Conservation (phyloP, 1,140 invertebrate species). For the Venustaconcha ellipsiformis region DNA sequence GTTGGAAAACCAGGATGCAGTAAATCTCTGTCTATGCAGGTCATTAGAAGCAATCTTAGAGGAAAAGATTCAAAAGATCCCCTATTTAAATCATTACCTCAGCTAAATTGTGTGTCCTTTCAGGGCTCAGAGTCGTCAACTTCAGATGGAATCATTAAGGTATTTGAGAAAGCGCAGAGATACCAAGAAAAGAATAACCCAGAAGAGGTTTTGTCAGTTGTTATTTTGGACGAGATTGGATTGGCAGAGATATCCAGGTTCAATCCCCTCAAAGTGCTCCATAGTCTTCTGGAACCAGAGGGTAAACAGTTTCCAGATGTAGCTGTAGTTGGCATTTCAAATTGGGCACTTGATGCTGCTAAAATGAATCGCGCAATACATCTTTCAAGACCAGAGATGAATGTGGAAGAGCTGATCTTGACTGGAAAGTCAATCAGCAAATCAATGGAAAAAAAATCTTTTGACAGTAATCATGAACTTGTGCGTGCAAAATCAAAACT, state of each 20-base stretch:
- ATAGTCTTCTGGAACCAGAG: conserved; percentile 41
- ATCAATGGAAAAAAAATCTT: not conserved
- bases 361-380: conserved; percentile 54
- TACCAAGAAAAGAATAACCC: conserved; percentile 38
- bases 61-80: conserved; percentile 40
- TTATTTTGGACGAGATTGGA: conserved; percentile 53
- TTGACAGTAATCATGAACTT: too few relatives aligned
- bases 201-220: too few relatives aligned
- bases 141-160: conserved; percentile 47
- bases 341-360: conserved; percentile 55
- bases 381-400: conserved; percentile 42
- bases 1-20: conserved; percentile 61
- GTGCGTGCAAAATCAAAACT: not conserved
- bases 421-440: conserved; percentile 34
- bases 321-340: conserved; percentile 53
- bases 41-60: conserved; percentile 50
- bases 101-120: conserved; percentile 46
- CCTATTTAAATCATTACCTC: conserved; percentile 48
- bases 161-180: conserved; percentile 40
- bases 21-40: conserved; percentile 55
- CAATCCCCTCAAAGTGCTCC: conserved; percentile 42
- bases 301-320: conserved; percentile 26
- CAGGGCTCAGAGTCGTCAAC: conserved; percentile 48
- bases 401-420: conserved; percentile 36
- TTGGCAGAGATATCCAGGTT: conserved; percentile 41